Percentiles rank a stretch among this genome's conserved stretches.
Conservation (phyloP, 2,797 vertebrate genomes). For the Macropodus opercularis region DNA sequence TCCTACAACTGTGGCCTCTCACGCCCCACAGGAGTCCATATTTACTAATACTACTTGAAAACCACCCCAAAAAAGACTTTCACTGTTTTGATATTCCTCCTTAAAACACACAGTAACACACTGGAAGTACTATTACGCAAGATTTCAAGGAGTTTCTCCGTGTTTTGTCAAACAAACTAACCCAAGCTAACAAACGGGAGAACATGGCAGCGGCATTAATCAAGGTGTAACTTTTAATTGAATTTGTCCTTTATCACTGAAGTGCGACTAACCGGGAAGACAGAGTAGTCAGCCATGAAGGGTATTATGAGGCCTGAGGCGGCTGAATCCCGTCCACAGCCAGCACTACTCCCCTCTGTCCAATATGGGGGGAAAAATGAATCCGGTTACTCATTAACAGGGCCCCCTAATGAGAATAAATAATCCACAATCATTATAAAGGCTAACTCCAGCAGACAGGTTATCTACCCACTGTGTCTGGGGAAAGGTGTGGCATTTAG, state of each 20-base stretch:
- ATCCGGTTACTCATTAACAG: conserved; percentile 65
- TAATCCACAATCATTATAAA: conserved; percentile 73
- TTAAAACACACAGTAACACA: no score
- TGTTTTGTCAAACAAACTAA: conserved; percentile 4
- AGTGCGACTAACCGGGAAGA: conserved; percentile 22
- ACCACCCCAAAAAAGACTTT: no score
- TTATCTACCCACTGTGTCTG: conserved; percentile 51
- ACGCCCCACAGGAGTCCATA: conserved; percentile 37
- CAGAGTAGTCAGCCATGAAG: conserved; percentile 38
- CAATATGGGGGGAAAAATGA: conserved; percentile 25
- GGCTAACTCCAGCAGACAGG: conserved; percentile 71
- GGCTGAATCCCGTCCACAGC: background rate
- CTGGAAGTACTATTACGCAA: no score
- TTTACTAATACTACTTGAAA: no score
- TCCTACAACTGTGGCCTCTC: conserved; percentile 48
- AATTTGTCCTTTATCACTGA: conserved; percentile 45
- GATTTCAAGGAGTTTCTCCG: no score
- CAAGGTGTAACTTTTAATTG: conserved; percentile 49
- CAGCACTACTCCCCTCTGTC: background rate
- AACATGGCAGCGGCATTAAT: conserved; percentile 45
- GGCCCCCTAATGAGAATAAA: conserved; percentile 68
- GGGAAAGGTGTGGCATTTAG: conserved; percentile 69
- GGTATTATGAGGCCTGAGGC: conserved; percentile 4
- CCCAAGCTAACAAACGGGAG: conserved; percentile 3
- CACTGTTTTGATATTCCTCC: no score